These are phyloP conservation scores for Acanthis flammea DNA, from an alignment of 2,797 vertebrate genomes.

Conservation along the genomic window DNA sequence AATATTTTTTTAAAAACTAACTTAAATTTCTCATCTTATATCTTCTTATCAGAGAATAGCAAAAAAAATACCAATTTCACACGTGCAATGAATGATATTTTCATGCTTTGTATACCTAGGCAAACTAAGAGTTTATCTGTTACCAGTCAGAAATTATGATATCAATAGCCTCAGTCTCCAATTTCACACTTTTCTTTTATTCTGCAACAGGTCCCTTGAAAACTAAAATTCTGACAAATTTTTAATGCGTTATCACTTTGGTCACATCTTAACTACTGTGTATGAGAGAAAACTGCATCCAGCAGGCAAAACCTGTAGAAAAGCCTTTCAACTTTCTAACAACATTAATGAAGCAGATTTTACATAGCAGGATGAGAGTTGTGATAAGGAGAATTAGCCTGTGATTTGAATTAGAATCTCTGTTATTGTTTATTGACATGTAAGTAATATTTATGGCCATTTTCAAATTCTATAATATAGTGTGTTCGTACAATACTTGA, in stretches of 20 bases:
- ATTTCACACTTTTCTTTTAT: neutral
- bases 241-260: neutral
- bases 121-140: neutral
- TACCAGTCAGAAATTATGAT: neutral
- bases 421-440: neutral
- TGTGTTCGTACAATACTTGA: neutral
- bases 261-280: neutral
- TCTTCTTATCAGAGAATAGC: neutral
- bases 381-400: neutral
- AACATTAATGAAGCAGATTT: neutral
- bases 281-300: neutral
- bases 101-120: neutral
- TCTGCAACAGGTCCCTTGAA: neutral
- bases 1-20: neutral
- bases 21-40: neutral
- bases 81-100: neutral
- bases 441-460: neutral
- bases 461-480: neutral
- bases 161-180: neutral
- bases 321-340: neutral
- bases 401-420: neutral
- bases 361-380: neutral
- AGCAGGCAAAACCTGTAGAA: neutral
- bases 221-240: neutral
- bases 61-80: neutral